Conservation (phyloP, 2,888 invertebrate genomes). For the Apamea sordens region DNA sequence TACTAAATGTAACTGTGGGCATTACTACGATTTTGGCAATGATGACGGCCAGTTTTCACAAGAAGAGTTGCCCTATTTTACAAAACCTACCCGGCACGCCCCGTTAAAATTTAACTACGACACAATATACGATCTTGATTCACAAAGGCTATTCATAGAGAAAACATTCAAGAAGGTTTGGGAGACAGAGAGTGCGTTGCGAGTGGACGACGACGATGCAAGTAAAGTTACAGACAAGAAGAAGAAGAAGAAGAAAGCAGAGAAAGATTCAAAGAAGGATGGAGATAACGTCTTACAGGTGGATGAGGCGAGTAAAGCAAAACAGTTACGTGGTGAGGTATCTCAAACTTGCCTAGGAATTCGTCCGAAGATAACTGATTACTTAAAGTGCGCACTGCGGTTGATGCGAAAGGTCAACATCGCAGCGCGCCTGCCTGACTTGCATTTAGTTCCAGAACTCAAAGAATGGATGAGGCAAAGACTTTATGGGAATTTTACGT, state of each 20-base stretch:
- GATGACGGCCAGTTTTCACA: slow-evolving; percentile 79
- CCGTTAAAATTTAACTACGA: slow-evolving; percentile 80
- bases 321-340: slow-evolving; percentile 47
- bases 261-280: slow-evolving; percentile 34
- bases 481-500: slow-evolving; percentile 77
- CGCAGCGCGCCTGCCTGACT: slow-evolving; percentile 83
- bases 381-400: slow-evolving; percentile 81
- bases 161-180: slow-evolving; percentile 83
- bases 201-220: slow-evolving; percentile 70
- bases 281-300: neutral
- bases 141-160: slow-evolving; percentile 75
- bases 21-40: slow-evolving; percentile 81
- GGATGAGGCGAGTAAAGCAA: slow-evolving; percentile 23
- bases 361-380: slow-evolving; percentile 79
- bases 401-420: slow-evolving; percentile 77
- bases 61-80: slow-evolving; percentile 81
- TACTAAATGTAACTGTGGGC: slow-evolving; percentile 83
- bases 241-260: slow-evolving; percentile 68
- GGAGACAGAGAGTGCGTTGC: slow-evolving; percentile 83
- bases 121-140: slow-evolving; percentile 82
- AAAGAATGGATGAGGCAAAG: slow-evolving; percentile 86
- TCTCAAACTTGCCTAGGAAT: slow-evolving; percentile 78
- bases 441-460: slow-evolving; percentile 82
- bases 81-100: slow-evolving; percentile 76
- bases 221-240: slow-evolving; percentile 73